Evolutionary conservation across 37 sponge, comb jelly and placozoan species (phyloP), one percentile per base, ranked within the genome.

Genomic region (Hormiphora californensis): DNA sequence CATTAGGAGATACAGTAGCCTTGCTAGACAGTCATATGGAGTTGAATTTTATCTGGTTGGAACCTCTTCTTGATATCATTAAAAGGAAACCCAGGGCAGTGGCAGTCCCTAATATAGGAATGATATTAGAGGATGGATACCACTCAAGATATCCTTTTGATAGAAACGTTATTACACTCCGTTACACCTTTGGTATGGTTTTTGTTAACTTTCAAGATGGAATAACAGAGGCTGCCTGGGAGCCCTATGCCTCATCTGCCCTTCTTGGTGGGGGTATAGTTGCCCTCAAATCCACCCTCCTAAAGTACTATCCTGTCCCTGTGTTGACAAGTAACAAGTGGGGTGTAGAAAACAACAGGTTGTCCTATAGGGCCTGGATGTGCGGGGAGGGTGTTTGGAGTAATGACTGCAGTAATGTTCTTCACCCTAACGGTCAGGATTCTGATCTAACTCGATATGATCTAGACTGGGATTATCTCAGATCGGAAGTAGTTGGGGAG

Each of bases 281-380:
- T 19, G 61, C 61, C 30, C 21, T 5, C 27, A 57, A 15, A 57
- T 5, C 9, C 27, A 57, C 61, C 3, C 61, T 57, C 27, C 30
- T 57, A 57, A 30, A 57, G 30, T 15, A 28, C 17, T 57, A 57
- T 57, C 61, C 61, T 57, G 61, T 31, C 9, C 27, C 61, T 4
- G 27, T 57, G 7, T 25, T n/a, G n/a, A n/a, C 27, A 5, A 57
- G 61, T 57, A 57, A 4, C 21, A 28, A 25, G 61, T 57, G 61
- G 61, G 61, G 61, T 57, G 27, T 57, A 19, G 61, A 57, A 15
- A 57, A 57, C 21, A 57, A 57, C 61, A 57, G 61, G 61, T 57
- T 57, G 27, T 25, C n/a, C n/a, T 31, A 28, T 25, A 5, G 61
- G 3, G 61, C 21, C 5, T 57, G 61, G 61, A 28, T 57, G 61